Percentiles rank a stretch among this genome's conserved stretches.
These are phyloP conservation scores for Drosophila melanosoma DNA, from an alignment of 2,888 invertebrate genomes.

Conservation along the genomic window DNA sequence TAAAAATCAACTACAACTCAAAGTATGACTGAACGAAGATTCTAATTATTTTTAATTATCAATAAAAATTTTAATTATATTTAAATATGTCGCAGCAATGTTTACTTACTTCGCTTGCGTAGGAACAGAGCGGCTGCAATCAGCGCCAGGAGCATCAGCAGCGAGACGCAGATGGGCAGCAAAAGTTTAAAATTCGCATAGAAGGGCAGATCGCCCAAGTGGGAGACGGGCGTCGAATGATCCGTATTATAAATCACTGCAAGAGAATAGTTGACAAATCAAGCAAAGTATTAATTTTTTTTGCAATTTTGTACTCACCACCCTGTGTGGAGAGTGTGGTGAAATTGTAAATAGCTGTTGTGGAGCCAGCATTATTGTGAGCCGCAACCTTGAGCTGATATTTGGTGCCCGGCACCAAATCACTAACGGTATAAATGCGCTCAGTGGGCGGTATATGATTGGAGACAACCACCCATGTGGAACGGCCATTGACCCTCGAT, in stretches of 20 bases:
- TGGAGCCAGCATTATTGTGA: slow-evolving; percentile 94
- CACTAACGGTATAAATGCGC: slow-evolving; percentile 92
- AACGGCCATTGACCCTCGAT: slow-evolving; percentile 87
- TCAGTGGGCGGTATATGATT: slow-evolving; percentile 93
- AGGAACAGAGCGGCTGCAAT: slow-evolving; percentile 90
- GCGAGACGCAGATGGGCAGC: slow-evolving; percentile 88
- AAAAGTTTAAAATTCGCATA: slow-evolving; percentile 88
- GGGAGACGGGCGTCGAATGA: slow-evolving; percentile 88
- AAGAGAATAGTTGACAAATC: not conserved
- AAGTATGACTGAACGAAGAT: not conserved
- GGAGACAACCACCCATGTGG: slow-evolving; percentile 91
- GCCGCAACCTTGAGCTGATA: slow-evolving; percentile 91
- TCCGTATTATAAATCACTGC: slow-evolving; percentile 87
- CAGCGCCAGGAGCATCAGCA: slow-evolving; percentile 88
- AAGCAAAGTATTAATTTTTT: not conserved
- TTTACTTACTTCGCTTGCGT: slow-evolving; percentile 88
- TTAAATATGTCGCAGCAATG: not conserved
- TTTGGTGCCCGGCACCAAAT: slow-evolving; percentile 90
- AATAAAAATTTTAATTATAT: not conserved
- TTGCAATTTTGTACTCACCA: slow-evolving; percentile 86
- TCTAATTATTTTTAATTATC: not conserved
- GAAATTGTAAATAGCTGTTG: slow-evolving; percentile 93
- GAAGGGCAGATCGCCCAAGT: slow-evolving; percentile 88
- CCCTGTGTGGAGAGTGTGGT: slow-evolving; percentile 92
- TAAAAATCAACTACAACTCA: not conserved